Evolutionary conservation across 2,888 invertebrate species (phyloP), one percentile per base, ranked within the genome.

Genomic region (Rhingia campestris): DNA sequence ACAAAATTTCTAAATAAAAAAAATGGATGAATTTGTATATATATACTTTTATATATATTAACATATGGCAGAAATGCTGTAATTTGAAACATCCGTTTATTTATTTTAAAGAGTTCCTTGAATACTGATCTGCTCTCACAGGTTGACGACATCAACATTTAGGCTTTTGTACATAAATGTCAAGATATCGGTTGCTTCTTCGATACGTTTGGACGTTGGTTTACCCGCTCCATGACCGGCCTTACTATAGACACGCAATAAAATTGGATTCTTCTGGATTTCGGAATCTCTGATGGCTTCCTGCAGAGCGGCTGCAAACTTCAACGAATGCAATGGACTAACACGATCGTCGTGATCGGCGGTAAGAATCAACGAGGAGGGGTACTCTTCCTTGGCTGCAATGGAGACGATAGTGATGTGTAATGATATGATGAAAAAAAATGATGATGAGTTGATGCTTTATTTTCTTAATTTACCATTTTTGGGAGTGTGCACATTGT

Each of bases 281-380:
- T 93, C 89, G 4, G 93, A 89, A 74, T 91, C 90, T 49, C 94
- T 95, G 12, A 96, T 90, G 49, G 93, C 93, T 88, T 97, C 93
- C 90, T 99, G 99, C 80, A 99, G 92, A 88, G 96, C 94, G 2
- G 99, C 98, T 79, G 97, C 95, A 92, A 96, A 97, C 92, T 99
- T 99, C 56, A 99, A 94, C 81, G 98, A 98, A 93, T 99, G 99
- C 86, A 98, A 93, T 61, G 99, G 99, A 86, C 99, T 99, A 86
- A 99, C 99, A 87, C 99, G 95, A 92, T 99, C 99, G 92, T 99
- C 99, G 92, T 99, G 99, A 93, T 99, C 99, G 22, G 97, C 99
- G n/a, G 99, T 99, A 87, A 98, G 92, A 81, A 99, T 93, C 86
- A 99, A 92, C 22, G 96, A 96, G 14, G 98, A 95, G 5, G 99